Evolutionary conservation across 2,888 invertebrate genomes (phyloP).

Genomic region (Netelia melanura): DNA sequence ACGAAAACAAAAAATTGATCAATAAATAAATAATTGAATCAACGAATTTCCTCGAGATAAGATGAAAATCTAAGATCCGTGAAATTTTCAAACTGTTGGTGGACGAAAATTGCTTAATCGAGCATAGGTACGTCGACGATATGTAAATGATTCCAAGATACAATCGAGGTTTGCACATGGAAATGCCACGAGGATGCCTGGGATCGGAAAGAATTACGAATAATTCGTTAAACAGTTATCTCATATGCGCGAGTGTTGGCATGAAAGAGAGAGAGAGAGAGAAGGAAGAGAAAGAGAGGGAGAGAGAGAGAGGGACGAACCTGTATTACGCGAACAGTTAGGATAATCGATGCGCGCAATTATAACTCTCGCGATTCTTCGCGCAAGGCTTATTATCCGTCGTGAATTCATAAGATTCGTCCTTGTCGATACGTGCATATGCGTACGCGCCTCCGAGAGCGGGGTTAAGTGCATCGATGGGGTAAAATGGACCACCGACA

Average conservation of each 20-base stretch:
- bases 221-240: conserved; percentile 66
- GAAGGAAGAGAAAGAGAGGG: conserved; percentile 6
- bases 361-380: conserved; percentile 50
- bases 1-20: too few relatives aligned
- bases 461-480: too few relatives aligned
- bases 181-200: conserved; percentile 46
- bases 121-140: conserved; percentile 17
- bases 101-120: too few relatives aligned
- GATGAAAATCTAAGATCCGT: too few relatives aligned
- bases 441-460: background rate
- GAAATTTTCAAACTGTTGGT: too few relatives aligned
- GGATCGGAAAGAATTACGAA: conserved; percentile 54
- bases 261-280: background rate
- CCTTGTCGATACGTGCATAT: conserved; percentile 51
- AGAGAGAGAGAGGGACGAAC: conserved; percentile 13
- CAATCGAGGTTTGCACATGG: conserved; percentile 41
- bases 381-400: conserved; percentile 57
- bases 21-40: too few relatives aligned
- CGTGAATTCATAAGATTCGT: conserved; percentile 63
- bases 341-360: conserved; percentile 64
- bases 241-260: conserved; percentile 42
- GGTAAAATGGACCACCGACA: too few relatives aligned
- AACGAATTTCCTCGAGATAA: too few relatives aligned
- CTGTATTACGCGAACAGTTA: conserved; percentile 60
- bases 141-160: conserved; percentile 42